Conservation (phyloP, 2,113 vertebrate genomes). For the Lipophrys pholis region DNA sequence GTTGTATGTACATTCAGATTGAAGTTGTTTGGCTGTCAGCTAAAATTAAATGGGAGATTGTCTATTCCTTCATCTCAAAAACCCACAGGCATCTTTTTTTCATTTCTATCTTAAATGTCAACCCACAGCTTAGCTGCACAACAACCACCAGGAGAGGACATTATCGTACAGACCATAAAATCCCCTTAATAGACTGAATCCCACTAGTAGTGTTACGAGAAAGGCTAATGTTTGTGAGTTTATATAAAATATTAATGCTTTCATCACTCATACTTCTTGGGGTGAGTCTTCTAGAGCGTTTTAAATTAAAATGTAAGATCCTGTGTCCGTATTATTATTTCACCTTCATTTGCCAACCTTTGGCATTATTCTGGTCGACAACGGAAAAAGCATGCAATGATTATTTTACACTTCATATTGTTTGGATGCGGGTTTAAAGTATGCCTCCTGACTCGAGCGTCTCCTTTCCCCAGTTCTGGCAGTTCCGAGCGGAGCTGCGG, state of each 20-base stretch:
- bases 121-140: background rate
- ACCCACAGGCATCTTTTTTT: background rate
- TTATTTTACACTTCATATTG: constrained; percentile 42
- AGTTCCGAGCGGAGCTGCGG: constrained; percentile 33
- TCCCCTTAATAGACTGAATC: background rate
- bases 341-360: constrained; percentile 21
- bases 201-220: background rate
- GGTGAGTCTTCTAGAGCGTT: constrained; percentile 15
- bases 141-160: background rate
- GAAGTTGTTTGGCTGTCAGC: too few relatives aligned
- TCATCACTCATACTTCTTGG: constrained; percentile 1
- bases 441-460: constrained; percentile 21
- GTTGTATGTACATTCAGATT: too few relatives aligned
- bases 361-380: constrained; percentile 10
- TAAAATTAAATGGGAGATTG: too few relatives aligned
- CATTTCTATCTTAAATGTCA: background rate
- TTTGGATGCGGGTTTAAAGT: constrained; percentile 49
- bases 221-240: constrained; percentile 19
- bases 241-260: constrained; percentile 25
- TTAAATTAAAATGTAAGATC: constrained; percentile 26
- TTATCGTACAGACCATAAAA: constrained; percentile 3
- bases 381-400: constrained; percentile 22
- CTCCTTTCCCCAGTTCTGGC: constrained; percentile 35
- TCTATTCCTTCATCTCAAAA: background rate
- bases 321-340: constrained; percentile 3